Conservation (phyloP, 2,113 vertebrate species). For the Serinus canaria region DNA sequence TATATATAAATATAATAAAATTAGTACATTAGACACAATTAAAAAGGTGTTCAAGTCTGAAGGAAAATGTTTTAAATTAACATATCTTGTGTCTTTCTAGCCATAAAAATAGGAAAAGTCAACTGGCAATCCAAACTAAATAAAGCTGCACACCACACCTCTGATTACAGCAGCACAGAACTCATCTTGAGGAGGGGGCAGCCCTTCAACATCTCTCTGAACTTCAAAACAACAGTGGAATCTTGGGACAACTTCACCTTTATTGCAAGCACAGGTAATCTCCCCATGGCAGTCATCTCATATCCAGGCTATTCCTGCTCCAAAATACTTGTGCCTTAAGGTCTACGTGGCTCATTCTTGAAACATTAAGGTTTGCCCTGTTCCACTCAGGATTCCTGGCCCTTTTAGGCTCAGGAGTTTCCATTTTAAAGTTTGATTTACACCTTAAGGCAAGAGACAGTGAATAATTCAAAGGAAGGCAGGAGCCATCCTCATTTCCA, state of each 20-base stretch:
- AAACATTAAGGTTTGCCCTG: neutral
- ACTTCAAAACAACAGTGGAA: neutral
- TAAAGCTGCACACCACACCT: slow-evolving; percentile 79
- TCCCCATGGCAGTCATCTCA: neutral
- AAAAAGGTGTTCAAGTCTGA: neutral
- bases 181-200: slow-evolving; percentile 82
- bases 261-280: slow-evolving; percentile 55
- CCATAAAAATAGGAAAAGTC: neutral
- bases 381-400: neutral
- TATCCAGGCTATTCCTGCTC: neutral
- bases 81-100: neutral
- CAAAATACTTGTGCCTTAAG: neutral
- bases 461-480: neutral
- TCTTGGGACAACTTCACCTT: slow-evolving; percentile 12
- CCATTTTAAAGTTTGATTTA: neutral
- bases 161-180: slow-evolving; percentile 74
- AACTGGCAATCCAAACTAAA: slow-evolving; percentile 71
- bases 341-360: neutral
- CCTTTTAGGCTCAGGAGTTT: neutral
- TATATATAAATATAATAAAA: neutral
- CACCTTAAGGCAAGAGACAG: neutral
- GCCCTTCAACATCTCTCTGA: slow-evolving; percentile 66
- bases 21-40: neutral
- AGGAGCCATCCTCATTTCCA: neutral
- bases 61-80: neutral